Conservation (phyloP, 2,113 vertebrate species). For the Pungitius pungitius region DNA sequence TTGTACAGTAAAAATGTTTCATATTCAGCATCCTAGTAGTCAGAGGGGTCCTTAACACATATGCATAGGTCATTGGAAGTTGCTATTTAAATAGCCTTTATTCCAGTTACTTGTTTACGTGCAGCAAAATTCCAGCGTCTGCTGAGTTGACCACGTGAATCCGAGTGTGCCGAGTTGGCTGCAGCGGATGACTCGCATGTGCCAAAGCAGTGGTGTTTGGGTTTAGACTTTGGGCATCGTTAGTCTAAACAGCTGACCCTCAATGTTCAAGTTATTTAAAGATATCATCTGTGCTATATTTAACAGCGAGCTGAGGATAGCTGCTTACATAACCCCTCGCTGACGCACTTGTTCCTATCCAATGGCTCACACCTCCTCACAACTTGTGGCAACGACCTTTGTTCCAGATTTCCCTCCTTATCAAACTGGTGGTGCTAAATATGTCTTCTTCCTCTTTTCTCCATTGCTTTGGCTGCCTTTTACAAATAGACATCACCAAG, state of each 20-base stretch:
- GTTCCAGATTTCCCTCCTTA: conserved; percentile 30
- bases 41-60: too few relatives aligned
- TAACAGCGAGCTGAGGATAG: neutral
- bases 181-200: too few relatives aligned
- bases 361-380: conserved; percentile 33
- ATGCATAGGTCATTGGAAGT: too few relatives aligned
- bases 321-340: neutral
- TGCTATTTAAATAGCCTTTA: too few relatives aligned
- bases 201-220: conserved; percentile 18
- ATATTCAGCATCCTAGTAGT: too few relatives aligned
- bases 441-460: neutral
- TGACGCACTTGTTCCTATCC: neutral
- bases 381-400: conserved; percentile 49
- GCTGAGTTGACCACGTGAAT: too few relatives aligned
- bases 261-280: too few relatives aligned
- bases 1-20: too few relatives aligned
- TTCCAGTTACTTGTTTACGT: too few relatives aligned
- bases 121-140: too few relatives aligned
- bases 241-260: neutral
- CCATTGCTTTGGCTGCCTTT: neutral
- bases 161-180: too few relatives aligned
- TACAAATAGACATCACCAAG: neutral
- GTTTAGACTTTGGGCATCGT: neutral
- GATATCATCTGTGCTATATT: neutral
- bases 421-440: neutral